Conservation (phyloP, 2,797 vertebrate species). For the Taenioides sp. region DNA sequence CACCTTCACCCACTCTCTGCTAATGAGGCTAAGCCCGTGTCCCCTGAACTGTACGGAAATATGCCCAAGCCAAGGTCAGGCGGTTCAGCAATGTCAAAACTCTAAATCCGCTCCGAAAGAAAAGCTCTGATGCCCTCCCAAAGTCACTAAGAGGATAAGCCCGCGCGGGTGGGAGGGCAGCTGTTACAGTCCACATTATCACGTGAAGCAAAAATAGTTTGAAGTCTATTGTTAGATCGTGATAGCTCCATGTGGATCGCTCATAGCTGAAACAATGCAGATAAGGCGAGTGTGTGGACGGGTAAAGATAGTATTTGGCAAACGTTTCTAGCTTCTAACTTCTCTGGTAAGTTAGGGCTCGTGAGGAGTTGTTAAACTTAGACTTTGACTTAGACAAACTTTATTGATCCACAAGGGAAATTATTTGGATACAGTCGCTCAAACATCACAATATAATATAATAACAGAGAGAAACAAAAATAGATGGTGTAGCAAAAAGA, state of each 20-base stretch:
- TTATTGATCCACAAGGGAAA: too few species aligned
- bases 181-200: not conserved
- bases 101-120: not conserved
- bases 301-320: not conserved
- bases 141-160: conserved; percentile 12
- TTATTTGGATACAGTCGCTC: too few species aligned
- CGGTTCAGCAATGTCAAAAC: conserved; percentile 7
- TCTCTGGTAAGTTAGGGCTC: not conserved
- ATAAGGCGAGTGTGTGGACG: not conserved
- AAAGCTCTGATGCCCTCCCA: not conserved
- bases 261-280: not conserved
- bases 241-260: not conserved
- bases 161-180: not conserved
- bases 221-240: conserved; percentile 1
- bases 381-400: too few species aligned
- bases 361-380: not conserved
- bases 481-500: too few species aligned
- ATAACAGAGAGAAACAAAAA: too few species aligned
- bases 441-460: too few species aligned
- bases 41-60: conserved; percentile 16
- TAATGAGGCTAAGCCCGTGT: conserved; percentile 25
- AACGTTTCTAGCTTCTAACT: not conserved
- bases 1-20: conserved; percentile 11
- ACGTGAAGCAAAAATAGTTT: not conserved
- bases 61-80: conserved; percentile 7